Evolutionary conservation across 2,888 invertebrate species (phyloP).

Genomic region (Empis stercorea): DNA sequence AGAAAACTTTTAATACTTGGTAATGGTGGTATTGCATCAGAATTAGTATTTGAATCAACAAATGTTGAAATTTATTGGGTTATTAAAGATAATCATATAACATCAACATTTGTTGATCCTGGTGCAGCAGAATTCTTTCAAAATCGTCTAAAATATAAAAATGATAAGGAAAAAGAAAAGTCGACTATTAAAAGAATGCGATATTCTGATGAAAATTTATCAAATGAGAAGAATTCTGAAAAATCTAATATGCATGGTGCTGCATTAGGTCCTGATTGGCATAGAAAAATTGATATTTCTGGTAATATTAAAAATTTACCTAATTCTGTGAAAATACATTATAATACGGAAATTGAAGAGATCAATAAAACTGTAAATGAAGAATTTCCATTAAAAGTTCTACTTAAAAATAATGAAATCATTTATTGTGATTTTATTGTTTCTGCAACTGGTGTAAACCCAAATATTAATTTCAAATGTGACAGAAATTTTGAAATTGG

Average conservation of each 20-base stretch:
- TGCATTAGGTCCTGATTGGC: conserved; percentile 97
- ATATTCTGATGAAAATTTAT: conserved; percentile 45
- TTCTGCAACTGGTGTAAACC: conserved; percentile 88
- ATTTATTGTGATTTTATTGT: conserved; percentile 81
- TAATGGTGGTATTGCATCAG: conserved; percentile 98
- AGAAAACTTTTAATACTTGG: conserved; percentile 74
- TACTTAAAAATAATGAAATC: conserved; percentile 56
- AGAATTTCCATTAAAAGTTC: conserved; percentile 57
- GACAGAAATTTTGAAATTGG: conserved; percentile 41
- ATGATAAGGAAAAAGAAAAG: conserved; percentile 15
- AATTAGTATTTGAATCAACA: conserved; percentile 78
- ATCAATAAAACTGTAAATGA: conserved; percentile 16
- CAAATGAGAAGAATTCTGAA: conserved; percentile 27
- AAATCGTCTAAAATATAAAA: conserved; percentile 30
- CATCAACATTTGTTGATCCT: conserved; percentile 88
- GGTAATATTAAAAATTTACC: conserved; percentile 33
- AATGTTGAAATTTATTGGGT: conserved; percentile 85
- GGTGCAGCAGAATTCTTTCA: conserved; percentile 92
- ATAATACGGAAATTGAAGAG: conserved; percentile 42
- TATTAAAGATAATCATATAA: conserved; percentile 83
- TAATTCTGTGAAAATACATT: conserved; percentile 45
- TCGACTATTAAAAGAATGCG: conserved; percentile 49
- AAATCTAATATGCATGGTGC: conserved; percentile 50
- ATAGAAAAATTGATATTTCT: conserved; percentile 49
- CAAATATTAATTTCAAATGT: conserved; percentile 47